Conservation (phyloP, 1,140 invertebrate genomes). For the Ceratosolen fusciceps region DNA sequence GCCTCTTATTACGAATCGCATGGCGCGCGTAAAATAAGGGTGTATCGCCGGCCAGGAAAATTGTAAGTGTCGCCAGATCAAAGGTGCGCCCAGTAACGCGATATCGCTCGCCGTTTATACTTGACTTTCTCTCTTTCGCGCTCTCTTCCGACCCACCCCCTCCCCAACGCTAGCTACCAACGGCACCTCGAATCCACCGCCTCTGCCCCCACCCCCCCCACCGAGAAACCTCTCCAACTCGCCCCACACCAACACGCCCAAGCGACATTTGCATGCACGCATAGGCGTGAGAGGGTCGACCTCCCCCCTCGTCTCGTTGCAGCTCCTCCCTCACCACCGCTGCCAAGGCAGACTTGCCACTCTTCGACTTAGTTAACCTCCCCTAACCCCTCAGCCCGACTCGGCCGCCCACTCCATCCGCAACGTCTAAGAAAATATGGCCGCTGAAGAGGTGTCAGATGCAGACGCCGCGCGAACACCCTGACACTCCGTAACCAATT, state of each 20-base stretch:
- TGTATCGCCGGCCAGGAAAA: conserved; percentile 71
- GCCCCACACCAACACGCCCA: neutral
- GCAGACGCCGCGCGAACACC: conserved; percentile 48
- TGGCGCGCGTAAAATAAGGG: conserved; percentile 71
- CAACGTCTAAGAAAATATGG: conserved; percentile 55
- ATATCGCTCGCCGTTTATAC: conserved; percentile 62
- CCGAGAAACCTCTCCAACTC: neutral
- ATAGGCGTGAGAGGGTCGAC: neutral
- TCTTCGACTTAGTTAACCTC: neutral
- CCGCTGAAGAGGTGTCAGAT: conserved; percentile 55
- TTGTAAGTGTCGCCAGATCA: conserved; percentile 73
- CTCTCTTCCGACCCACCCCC: neutral
- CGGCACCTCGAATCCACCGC: neutral
- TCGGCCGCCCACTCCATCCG: too few relatives aligned
- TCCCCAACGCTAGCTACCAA: neutral
- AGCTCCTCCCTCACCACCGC: neutral
- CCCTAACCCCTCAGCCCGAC: neutral
- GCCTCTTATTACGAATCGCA: conserved; percentile 70
- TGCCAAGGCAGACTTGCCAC: neutral
- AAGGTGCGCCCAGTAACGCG: conserved; percentile 69
- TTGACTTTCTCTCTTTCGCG: neutral
- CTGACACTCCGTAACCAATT: neutral
- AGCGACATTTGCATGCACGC: neutral
- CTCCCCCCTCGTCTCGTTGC: neutral
- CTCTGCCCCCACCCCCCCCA: neutral